Base-by-base conservation (phyloP, 2,888 invertebrate genomes). In the Patella caerulea region DNA sequence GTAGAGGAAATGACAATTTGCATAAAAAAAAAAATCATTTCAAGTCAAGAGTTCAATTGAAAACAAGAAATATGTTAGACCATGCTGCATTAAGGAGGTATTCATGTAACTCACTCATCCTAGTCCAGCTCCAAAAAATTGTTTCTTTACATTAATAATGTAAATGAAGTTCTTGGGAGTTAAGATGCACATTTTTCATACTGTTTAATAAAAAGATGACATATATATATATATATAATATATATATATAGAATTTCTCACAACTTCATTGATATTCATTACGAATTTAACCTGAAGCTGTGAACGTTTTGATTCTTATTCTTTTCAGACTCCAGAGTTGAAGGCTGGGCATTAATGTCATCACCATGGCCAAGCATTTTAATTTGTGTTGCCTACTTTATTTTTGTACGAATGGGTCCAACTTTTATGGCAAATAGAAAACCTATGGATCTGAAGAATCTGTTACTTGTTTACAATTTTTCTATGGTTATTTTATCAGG, bases 401-500 rank as follows among this genome's bases (percentile, higher is more conserved):
- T 96, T 91, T 95, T 95, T 90, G 95, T 96, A 86, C 94, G 81
- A 73, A 77, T 87, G 76, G 97, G 97, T 80, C 98, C 98, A 74
- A 93, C 94, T 87, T 92, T 96, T 78, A 98, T 98, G 98, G 95
- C 95, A 87, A 96, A 97, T 91, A 94, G 97, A 83, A 96, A 97
- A 92, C 96, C 98, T 71, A 95, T 96, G 92, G 94, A 96, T 90
- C 93, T 98, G 82, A 94, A 96, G 87, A 94, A 94, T 86, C 91
- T 95, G 78, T 94, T 98, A 90, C 94, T 98, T 86, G 92, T 95
- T 83, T 98, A 98, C 92, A 98, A 98, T 93, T 93, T 97, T 84
- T 94, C 95, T 89, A 98, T 98, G 94, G 97, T 97, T 54, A 89
- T 96, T 86, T 95, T 98, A 92, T 97, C 97, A 90, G 94, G 95